Base-by-base conservation (phyloP, 2,888 invertebrate species). In the Coelopa pilipes region DNA sequence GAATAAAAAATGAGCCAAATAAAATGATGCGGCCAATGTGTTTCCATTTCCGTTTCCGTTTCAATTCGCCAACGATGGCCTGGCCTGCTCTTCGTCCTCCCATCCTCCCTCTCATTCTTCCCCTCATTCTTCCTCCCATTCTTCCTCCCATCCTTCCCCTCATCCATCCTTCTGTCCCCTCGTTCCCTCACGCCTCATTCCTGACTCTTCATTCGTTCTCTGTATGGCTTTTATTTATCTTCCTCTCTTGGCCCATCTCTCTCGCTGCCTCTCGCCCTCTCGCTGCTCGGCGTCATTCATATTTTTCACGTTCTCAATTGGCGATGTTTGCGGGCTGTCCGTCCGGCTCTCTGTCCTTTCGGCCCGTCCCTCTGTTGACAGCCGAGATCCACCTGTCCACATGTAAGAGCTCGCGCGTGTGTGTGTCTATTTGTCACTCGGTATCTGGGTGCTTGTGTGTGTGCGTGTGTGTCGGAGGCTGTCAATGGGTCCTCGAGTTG, bases 11-110 rank as follows among this genome's bases (percentile, higher is more conserved):
- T 74, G 75, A 47, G 49, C 73, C 75, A 76, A 72, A 76, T 77
- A 77, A 77, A 75, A 77, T 76, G 77, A 73, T 76, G 75, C 75
- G 76, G 72, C 66, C 75, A 77, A 77, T 77, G 77, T 72, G 71
- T 75, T 75, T 76, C 63, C 62, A 67, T 75, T 75, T 75, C 63
- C 62, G 70, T 75, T 75, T 75, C 73, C 70, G 55, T n/a, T 65
- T 17, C 65, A 65, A 63, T 65, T 65, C 46, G 47, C 17, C 45
- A 17, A 5, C 66, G 12, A 47, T 62, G 53, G 53, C 4, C 53
- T 15, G 15, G 4, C 13, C 3, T 9, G 2, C 3, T 53, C 53
- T 53, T 11, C 53, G 10, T n/a, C 53, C 5, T 11, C 3, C 4
- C 53, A 53, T 53, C 10, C 34, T 15, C 53, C 4, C 10, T n/a